phyloP scores from a whole-genome alignment of 2,113 vertebrate species.

The Notarius quadriscutis region DNA sequence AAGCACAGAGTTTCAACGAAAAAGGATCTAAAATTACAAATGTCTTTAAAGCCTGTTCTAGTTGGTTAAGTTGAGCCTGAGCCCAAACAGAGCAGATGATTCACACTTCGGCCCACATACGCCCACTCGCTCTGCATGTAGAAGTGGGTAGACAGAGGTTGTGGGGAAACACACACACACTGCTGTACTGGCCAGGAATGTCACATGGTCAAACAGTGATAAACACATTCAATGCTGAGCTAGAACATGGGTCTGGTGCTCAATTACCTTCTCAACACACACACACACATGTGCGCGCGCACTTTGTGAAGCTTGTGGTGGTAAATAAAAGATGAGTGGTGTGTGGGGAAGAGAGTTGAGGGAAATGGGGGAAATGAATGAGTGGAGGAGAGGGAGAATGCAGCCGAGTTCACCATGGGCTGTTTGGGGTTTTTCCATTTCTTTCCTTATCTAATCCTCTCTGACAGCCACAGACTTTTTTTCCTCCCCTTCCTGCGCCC shows the following conservation, averaged over 20 bases:
- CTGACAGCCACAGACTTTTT: background rate
- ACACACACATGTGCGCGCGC: slow-evolving; percentile 10
- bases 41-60: slow-evolving; percentile 23
- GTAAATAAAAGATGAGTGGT: slow-evolving; percentile 43
- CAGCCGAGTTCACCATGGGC: background rate
- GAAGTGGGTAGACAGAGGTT: slow-evolving; percentile 3
- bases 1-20: background rate
- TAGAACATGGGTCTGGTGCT: background rate
- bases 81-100: slow-evolving; percentile 24
- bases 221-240: background rate
- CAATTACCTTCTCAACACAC: background rate
- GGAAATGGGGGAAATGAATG: slow-evolving; percentile 9
- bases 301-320: slow-evolving; percentile 7
- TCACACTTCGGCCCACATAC: slow-evolving; percentile 1
- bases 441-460: background rate
- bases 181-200: background rate
- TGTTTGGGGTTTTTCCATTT: background rate
- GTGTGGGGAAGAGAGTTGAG: slow-evolving; percentile 12
- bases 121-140: slow-evolving; percentile 6
- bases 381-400: background rate
- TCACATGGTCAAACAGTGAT: background rate
- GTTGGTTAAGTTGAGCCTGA: background rate
- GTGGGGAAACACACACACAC: background rate
- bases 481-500: too few species aligned
- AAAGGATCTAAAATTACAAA: background rate